Percentiles rank a stretch among this genome's conserved stretches.
Evolutionary conservation across 2,888 invertebrate genomes (phyloP).

Genomic region (Torymus texanus): DNA sequence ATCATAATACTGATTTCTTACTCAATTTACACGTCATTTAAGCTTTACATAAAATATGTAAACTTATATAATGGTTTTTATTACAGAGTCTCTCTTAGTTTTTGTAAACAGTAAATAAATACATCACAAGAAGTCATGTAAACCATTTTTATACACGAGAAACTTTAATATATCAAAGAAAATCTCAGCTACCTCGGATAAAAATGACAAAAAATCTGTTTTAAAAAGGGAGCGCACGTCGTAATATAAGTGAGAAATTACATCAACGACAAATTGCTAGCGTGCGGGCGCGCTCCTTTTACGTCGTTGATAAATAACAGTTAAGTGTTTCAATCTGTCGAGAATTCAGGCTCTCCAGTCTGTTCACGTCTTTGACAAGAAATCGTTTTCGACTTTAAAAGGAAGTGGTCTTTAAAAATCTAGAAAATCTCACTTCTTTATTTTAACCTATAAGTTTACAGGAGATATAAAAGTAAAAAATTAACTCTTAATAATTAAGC

Average conservation of each 20-base stretch:
- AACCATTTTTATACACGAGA: not conserved
- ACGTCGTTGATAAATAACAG: slow-evolving; percentile 37
- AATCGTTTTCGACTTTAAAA: slow-evolving; percentile 5
- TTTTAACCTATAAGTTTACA: not conserved
- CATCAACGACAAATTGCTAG: slow-evolving; percentile 32
- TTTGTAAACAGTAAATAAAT: too few species aligned
- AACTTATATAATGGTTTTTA: too few species aligned
- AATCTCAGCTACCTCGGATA: not conserved
- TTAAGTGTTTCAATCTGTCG: slow-evolving; percentile 35
- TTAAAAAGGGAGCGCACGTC: slow-evolving; percentile 8
- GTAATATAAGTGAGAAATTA: slow-evolving; percentile 37
- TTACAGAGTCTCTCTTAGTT: too few species aligned
- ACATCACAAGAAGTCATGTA: too few species aligned
- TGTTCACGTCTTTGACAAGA: slow-evolving; percentile 5
- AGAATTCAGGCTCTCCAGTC: slow-evolving; percentile 7
- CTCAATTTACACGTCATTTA: too few species aligned
- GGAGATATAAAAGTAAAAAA: too few species aligned
- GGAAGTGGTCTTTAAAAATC: not conserved
- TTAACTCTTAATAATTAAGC: too few species aligned
- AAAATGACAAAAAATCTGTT: slow-evolving; percentile 30
- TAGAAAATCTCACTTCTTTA: slow-evolving; percentile 1
- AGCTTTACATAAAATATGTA: too few species aligned
- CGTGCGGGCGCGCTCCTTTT: slow-evolving; percentile 22
- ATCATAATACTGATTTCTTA: too few species aligned
- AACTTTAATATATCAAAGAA: slow-evolving; percentile 1